A percentile compares a stretch with the other conserved stretches of the same genome.
phyloP scores from a whole-genome alignment of 2,888 invertebrate species.

The Autographa gamma region DNA sequence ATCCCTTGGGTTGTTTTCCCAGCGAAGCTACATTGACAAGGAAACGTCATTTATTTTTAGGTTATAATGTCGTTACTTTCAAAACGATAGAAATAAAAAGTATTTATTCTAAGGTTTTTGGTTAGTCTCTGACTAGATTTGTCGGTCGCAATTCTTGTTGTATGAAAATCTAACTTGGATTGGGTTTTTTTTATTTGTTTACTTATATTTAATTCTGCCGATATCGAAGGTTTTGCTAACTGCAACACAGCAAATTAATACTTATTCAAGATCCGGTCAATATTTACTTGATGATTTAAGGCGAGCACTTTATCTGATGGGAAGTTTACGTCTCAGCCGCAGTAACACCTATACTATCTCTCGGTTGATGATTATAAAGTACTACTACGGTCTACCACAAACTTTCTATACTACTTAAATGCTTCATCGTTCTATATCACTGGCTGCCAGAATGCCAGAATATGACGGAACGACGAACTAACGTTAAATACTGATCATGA shows the following conservation, averaged over 20 bases:
- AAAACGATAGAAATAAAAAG: not conserved
- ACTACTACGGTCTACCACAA: not conserved
- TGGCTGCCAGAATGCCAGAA: not conserved
- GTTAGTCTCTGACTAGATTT: not conserved
- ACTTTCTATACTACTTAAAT: not conserved
- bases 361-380: not conserved
- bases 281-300: too few species aligned
- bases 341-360: too few species aligned
- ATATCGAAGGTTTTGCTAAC: too few species aligned
- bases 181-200: too few species aligned
- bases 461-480: not conserved
- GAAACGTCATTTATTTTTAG: not conserved
- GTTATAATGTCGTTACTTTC: not conserved
- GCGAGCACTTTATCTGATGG: too few species aligned
- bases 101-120: not conserved
- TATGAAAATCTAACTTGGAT: too few species aligned
- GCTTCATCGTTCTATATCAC: not conserved
- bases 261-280: too few species aligned
- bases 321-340: too few species aligned
- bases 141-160: too few species aligned
- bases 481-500: not conserved
- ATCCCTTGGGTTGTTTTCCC: not conserved
- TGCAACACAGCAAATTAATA: too few species aligned
- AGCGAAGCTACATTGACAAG: conserved; percentile 1
- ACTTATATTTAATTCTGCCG: too few species aligned